phyloP scores from a whole-genome alignment of 2,113 vertebrate species.

The Cyanoramphus novaezelandiae region DNA sequence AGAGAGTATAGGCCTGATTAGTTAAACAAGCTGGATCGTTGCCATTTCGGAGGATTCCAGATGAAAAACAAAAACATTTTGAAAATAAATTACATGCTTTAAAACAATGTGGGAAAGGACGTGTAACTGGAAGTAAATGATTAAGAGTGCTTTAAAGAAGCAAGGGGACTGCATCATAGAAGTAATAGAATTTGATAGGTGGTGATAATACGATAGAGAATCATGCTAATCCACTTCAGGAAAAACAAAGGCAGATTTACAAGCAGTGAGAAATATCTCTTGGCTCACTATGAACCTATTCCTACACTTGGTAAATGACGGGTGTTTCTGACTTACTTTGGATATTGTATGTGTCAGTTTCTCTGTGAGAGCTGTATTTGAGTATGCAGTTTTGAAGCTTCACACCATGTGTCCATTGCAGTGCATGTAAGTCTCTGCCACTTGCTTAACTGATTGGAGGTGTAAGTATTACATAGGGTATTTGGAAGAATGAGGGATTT shows the following conservation, averaged over 20 bases:
- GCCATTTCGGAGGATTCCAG: conserved; percentile 10
- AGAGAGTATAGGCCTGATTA: not conserved
- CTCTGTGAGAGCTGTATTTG: not conserved
- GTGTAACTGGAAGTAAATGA: not conserved
- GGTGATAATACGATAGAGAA: not conserved
- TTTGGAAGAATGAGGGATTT: not conserved
- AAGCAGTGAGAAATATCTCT: not conserved
- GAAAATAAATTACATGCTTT: not conserved
- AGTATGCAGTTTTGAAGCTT: not conserved
- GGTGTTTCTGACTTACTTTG: not conserved
- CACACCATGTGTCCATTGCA: not conserved
- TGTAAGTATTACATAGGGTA: not conserved
- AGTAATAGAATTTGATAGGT: not conserved
- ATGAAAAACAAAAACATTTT: not conserved
- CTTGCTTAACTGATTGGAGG: not conserved
- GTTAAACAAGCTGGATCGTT: not conserved
- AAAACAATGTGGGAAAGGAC: not conserved
- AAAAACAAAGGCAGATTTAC: not conserved
- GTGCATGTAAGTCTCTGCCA: not conserved
- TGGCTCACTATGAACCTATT: not conserved
- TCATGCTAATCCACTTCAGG: not conserved
- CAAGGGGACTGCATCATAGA: not conserved
- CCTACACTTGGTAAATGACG: not conserved
- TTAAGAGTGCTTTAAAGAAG: not conserved
- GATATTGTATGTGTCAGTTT: not conserved